Evolutionary conservation across 2,888 invertebrate genomes (phyloP), one percentile per base, ranked within the genome.

Genomic region (Melanchra persicariae): DNA sequence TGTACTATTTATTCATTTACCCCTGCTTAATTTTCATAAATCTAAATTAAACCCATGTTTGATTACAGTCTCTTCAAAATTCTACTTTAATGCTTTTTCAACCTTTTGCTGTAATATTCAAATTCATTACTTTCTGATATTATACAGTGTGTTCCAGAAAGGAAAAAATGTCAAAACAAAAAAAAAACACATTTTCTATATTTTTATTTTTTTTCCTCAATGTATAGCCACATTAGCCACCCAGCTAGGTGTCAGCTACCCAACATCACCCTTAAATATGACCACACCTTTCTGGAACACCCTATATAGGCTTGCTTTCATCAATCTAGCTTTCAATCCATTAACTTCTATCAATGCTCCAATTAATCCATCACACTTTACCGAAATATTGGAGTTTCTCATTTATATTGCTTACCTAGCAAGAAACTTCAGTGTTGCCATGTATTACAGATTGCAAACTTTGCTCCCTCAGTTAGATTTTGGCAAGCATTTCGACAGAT

Each of bases 401-500:
- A 64, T 74, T 75, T 79, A 59, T 62, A 73, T 68, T 74, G 74
- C 83, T 69, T 62, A 75, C 61, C 58, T 62, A 26, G 65, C 68
- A 52, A 69, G 60, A 77, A 81, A 85, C 66, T 84, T 81, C 40
- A 49, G 47, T 68, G 34, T 67, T 54, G 65, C 71, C 60, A 73
- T 73, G 78, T 83, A 70, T 74, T 61, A 61, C 73, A 72, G 65
- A 70, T 80, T 77, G 55, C 70, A 77, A 85, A 84, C 63, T 83
- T 85, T 60, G 49, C 71, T 70, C 74, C 54, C 60, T 63, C 61
- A 34, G 75, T 78, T 63, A 77, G 66, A 71, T 74, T 77, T 83
- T 77, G 71, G 75, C 74, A 79, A 66, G 54, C 77, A 64, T 79
- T 84, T 77, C 68, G 77, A 75, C 84, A 81, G 74, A 81, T 81